A percentile compares a stretch with the other conserved stretches of the same genome.
These are phyloP conservation scores for Ornithorhynchus anatinus DNA, from an alignment of 2,113 vertebrate genomes.

Conservation along the genomic window DNA sequence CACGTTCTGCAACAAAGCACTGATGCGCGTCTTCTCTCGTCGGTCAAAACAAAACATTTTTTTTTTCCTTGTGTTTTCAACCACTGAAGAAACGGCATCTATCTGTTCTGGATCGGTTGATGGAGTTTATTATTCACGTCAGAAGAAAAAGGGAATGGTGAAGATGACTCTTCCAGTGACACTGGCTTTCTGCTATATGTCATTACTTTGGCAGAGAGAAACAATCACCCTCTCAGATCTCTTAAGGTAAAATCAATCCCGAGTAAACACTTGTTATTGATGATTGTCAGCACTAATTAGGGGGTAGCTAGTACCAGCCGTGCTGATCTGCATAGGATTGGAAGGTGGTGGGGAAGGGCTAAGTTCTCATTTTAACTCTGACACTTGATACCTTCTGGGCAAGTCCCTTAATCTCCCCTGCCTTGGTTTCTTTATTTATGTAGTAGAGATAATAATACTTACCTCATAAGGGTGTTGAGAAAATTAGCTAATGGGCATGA, in stretches of 20 bases:
- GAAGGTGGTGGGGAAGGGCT: neutral
- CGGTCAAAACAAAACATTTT: neutral
- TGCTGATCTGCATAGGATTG: neutral
- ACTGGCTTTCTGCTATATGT: constrained; percentile 75
- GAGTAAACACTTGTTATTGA: neutral
- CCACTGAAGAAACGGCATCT: constrained; percentile 30
- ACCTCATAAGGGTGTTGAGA: neutral
- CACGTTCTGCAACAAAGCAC: neutral
- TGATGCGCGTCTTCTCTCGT: neutral
- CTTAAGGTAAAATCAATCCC: constrained; percentile 65
- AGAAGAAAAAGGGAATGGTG: constrained; percentile 44
- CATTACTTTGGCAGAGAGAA: constrained; percentile 78
- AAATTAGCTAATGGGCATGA: neutral
- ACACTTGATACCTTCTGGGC: neutral
- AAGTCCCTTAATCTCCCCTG: neutral
- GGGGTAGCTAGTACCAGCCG: neutral
- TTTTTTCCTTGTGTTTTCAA: too few relatives aligned
- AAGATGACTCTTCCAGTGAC: constrained; percentile 77
- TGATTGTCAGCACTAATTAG: neutral
- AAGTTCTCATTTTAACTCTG: neutral
- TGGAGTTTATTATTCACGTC: constrained; percentile 54
- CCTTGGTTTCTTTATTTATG: neutral
- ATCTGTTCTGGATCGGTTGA: constrained; percentile 75
- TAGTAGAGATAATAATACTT: neutral
- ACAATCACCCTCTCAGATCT: constrained; percentile 75